Evolutionary conservation across 2,797 vertebrate species (phyloP), one percentile per base, ranked within the genome.

Genomic region (Sylvilagus floridanus): DNA sequence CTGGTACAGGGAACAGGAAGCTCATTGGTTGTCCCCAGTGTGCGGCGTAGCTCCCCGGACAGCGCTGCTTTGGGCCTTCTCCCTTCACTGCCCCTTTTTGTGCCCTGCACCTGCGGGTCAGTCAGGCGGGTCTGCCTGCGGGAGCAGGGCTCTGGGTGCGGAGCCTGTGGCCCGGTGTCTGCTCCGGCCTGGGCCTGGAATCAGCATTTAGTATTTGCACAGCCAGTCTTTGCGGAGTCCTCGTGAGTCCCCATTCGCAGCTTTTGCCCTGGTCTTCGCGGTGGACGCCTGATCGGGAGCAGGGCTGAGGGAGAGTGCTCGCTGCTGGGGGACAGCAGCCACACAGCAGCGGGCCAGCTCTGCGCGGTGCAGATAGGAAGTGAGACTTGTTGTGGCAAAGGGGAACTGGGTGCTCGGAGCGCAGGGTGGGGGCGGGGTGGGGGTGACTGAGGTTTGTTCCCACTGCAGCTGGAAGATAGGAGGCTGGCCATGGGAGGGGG

Each of bases 381-480:
- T 96, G 84, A 94, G 71, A 90, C 75, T 47, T 12, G 19, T 57
- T 21, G 82, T 88, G 83, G 32, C 47, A 19, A 81, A 93, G 91
- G 90, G 96, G 95, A 96, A 87, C 91, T 5, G 47, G 78, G 28
- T 76, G 1, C 0, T 37, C 88, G 92, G 52, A 19, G 14, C 11
- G 7, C n/a, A 22, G 19, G 47, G 14, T 17, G 16, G 0, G 35
- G 12, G 35, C 14, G 77, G 35, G 9, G 8, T n/a, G 22, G 54
- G 35, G 82, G 37, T 81, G 66, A 54, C 92, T 47, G 93, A 96
- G 90, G 73, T 83, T 96, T 87, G 60, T 94, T 96, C 76, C 82
- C 63, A 4, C 22, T 79, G 75, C 90, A 88, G 69, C 86, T 90
- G 94, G 88, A 86, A 92, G 82, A 87, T 81, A 97, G 88, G 91